A percentile compares a stretch with the other conserved stretches of the same genome.
These are phyloP conservation scores for Laothoe populi DNA, from an alignment of 2,888 invertebrate species.

Conservation along the genomic window DNA sequence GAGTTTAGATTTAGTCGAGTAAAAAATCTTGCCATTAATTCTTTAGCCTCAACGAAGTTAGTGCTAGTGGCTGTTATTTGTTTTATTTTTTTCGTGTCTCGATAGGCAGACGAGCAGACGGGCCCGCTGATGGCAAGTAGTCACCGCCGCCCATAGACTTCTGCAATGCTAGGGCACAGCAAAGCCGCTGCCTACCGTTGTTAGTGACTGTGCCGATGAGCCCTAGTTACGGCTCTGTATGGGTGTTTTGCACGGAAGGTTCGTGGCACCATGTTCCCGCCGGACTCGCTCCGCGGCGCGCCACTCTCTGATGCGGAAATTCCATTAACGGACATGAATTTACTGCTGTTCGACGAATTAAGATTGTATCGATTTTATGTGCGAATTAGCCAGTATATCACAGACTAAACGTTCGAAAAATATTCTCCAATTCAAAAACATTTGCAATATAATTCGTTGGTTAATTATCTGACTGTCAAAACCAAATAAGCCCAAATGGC, in stretches of 20 bases:
- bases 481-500: no score
- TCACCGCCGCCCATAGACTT: no score
- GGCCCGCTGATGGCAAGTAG: no score
- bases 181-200: not conserved
- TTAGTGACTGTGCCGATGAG: not conserved
- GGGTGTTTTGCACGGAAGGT: conserved; percentile 24
- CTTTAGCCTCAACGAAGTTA: no score
- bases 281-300: conserved; percentile 49
- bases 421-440: not conserved
- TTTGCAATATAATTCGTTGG: no score
- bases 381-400: conserved; percentile 42
- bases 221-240: conserved; percentile 35
- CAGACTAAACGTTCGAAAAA: not conserved
- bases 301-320: conserved; percentile 66
- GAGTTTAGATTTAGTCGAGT: no score
- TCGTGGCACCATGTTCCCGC: conserved; percentile 30
- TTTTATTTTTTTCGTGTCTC: no score
- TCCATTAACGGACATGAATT: conserved; percentile 74
- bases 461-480: no score
- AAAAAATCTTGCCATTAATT: no score
- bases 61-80: no score
- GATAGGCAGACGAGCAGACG: no score
- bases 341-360: conserved; percentile 53
- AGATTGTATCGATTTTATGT: conserved; percentile 55
- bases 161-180: no score